Evolutionary conservation across 1,140 invertebrate genomes (phyloP), one percentile per base, ranked within the genome.

Genomic region (Lethocerus indicus): DNA sequence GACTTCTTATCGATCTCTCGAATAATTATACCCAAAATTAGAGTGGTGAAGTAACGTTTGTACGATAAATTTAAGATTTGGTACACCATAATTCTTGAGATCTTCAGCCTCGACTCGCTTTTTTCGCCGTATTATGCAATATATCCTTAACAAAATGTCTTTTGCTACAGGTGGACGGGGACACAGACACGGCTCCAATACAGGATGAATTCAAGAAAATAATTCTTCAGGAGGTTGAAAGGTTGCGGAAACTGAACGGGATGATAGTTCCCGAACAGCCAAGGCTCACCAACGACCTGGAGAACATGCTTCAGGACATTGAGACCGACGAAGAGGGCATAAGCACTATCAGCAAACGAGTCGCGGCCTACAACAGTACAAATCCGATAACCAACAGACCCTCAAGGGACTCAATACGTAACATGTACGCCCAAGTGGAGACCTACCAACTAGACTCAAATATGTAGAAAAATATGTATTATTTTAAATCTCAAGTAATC

Each of bases 171-270:
- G 75, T 87, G 9, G 83, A 87, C 58, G 83, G 84, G 0, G 83
- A 87, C 58, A 84, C 82, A 0, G 83, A 86, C 55, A 73, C 77
- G 7, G 63, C 69, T 2, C 73, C 73, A n/a, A 82, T 86, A 0
- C 79, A 83, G 58, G 71, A 77, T 12, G 79, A 85, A 56, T 85
- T 86, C 60, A 70, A 73, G 12, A 67, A 71, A n/a, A 71, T 79
- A 0, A 68, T 86, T 18, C 66, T 74, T 36, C 73, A 81, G 56
- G 69, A 81, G 51, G 72, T 78, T 62, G 67, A 72, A 48, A 70
- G 71, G 21, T 61, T 73, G 7, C 67, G 70, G 48, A 64, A 64
- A 24, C 59, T 69, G 12, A 54, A 57, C 20, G 54, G 56, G 41
- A 32, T 58, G 52, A 59, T 50, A 21, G 56, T 56, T 2, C 43